Percentiles rank a stretch among this genome's conserved stretches.
phyloP scores from a whole-genome alignment of 2,888 invertebrate species.

The Napeogenes inachia region DNA sequence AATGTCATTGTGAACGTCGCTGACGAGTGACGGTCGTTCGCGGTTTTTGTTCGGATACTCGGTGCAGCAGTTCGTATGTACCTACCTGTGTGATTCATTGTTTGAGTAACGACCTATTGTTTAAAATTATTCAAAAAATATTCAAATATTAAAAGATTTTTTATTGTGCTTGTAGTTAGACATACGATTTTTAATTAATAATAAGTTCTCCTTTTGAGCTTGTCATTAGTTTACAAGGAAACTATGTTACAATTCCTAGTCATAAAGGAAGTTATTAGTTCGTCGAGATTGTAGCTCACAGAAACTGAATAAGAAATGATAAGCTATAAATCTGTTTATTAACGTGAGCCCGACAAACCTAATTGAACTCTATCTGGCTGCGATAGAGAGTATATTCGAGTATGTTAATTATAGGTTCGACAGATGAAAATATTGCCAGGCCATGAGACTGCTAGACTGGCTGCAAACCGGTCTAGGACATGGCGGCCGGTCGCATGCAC shows the following conservation, averaged over 20 bases:
- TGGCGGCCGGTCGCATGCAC: conserved; percentile 31
- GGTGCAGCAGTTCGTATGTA: conserved; percentile 5
- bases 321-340: conserved; percentile 27
- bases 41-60: conserved; percentile 33
- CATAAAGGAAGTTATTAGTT: conserved; percentile 17
- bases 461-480: conserved; percentile 38
- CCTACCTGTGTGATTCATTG: conserved; percentile 20
- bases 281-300: conserved; percentile 28
- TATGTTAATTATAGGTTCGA: conserved; percentile 27
- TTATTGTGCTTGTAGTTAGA: not conserved
- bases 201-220: not conserved
- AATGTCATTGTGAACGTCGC: conserved; percentile 67
- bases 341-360: conserved; percentile 7
- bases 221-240: conserved; percentile 22
- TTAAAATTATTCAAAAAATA: not conserved
- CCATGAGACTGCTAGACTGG: conserved; percentile 37
- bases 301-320: conserved; percentile 30
- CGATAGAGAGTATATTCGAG: conserved; percentile 23
- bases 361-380: conserved; percentile 14
- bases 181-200: not conserved
- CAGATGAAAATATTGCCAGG: conserved; percentile 37
- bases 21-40: conserved; percentile 39
- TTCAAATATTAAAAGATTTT: not conserved
- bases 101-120: conserved; percentile 10
- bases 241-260: conserved; percentile 8